phyloP scores from a whole-genome alignment of 2,113 vertebrate genomes.

The Pycnonotus jocosus region DNA sequence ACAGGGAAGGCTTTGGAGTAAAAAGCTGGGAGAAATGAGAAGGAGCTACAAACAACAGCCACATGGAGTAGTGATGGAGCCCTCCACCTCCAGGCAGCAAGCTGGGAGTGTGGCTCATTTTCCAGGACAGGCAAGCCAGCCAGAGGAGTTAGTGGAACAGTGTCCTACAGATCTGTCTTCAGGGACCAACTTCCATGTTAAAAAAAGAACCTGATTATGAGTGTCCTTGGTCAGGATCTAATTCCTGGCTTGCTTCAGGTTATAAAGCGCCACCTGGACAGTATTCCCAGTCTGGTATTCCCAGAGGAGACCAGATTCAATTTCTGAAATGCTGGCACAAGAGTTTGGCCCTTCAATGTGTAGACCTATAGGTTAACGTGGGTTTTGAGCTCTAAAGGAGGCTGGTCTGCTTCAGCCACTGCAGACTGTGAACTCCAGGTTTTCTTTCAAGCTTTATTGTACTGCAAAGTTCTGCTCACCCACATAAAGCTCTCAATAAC shows the following conservation, averaged over 20 bases:
- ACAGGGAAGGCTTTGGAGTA: not conserved
- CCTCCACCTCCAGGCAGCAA: not conserved
- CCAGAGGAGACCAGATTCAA: not conserved
- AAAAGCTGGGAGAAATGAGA: not conserved
- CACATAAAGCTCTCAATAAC: accelerated
- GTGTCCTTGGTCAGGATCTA: constrained; percentile 15
- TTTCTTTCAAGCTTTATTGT: not conserved
- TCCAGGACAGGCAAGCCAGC: not conserved
- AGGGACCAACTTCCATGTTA: not conserved
- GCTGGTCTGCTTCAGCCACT: not conserved
- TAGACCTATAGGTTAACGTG: accelerated
- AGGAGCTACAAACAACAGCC: not conserved
- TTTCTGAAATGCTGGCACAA: not conserved
- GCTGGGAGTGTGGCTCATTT: not conserved
- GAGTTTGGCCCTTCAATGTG: not conserved
- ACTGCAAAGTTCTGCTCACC: not conserved
- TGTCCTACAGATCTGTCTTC: not conserved
- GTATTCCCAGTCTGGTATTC: not conserved
- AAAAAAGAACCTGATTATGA: constrained; percentile 3
- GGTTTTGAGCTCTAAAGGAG: not conserved
- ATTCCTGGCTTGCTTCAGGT: not conserved
- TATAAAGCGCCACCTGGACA: not conserved
- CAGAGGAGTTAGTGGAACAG: not conserved
- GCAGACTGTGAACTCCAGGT: not conserved
- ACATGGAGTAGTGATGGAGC: not conserved